Base-by-base conservation (phyloP, 2,113 vertebrate genomes). In the Passerina amoena region DNA sequence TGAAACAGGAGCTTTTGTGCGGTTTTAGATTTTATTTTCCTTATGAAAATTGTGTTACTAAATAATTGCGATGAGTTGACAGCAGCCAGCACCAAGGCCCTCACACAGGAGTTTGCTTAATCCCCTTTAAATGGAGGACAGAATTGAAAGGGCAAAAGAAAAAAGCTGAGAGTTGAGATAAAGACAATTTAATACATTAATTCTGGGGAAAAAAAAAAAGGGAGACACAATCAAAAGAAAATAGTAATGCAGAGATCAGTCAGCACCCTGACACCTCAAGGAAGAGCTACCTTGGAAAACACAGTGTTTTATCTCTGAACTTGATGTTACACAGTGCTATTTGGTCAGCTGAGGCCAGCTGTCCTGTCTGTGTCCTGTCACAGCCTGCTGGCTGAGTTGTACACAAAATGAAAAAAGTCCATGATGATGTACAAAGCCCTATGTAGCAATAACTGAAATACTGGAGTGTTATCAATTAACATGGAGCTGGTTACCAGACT, bases 141-240 rank as follows among this genome's bases (percentile, higher is more conserved):
- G 33, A 73, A 60, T 23, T 1, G 0, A 54, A 87, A 59, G 9
- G 5, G 16, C 4, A 45, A 42, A 84, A 64, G 6, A 24, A 20
- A 10, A 50, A 75, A 27, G 2, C 14, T 77, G 48, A 80, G n/a
- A 23, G 7, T 50, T 5, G 3, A 63, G 35, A 31, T 63, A 14
- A 80, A 76, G 31, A 33, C 9, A 75, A 13, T 63, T 53, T 65
- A 47, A 15, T 59, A 53, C 35, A 21, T 31, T 6, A 75, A 35
- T 14, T 53, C 31, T 9, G 14, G 17, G 6, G 1, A 2, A 15
- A 17, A 38, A 28, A n/a, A n/a, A 47, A 16, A 2, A 12, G 2
- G 4, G 9, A 47, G 12, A 51, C 15, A 51, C 13, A 28, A 31
- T 8, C 2, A 35, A 24, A 60, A 68, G 51, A 4, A 42, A n/a